These are phyloP conservation scores for Meteorus cinctellus DNA, from an alignment of 2,888 invertebrate species.

Conservation along the genomic window DNA sequence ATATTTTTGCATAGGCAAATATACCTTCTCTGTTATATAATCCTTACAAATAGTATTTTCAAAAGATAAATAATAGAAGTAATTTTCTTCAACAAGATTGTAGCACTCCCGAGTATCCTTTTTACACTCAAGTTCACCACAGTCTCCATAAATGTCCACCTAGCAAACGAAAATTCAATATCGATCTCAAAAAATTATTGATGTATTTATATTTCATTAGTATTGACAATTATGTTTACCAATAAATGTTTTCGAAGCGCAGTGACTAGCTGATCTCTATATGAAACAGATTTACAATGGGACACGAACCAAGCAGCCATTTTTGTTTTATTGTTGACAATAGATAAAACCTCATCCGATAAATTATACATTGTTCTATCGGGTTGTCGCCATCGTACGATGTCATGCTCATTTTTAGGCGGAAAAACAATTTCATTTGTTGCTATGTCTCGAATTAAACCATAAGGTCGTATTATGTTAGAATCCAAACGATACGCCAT, in stretches of 20 bases:
- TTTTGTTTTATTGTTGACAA: constrained; percentile 61
- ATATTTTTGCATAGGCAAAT: constrained; percentile 75
- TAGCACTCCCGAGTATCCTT: constrained; percentile 62
- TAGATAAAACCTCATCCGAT: not conserved
- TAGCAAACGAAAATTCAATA: not conserved
- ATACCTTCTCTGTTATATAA: constrained; percentile 79
- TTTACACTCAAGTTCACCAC: constrained; percentile 50
- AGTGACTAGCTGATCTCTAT: constrained; percentile 67
- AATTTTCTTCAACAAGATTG: constrained; percentile 74
- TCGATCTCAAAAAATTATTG: not conserved
- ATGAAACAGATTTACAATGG: constrained; percentile 68
- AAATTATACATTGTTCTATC: not conserved
- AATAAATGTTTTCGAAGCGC: constrained; percentile 74
- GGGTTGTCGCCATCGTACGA: constrained; percentile 16
- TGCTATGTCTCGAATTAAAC: constrained; percentile 18
- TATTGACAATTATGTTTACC: constrained; percentile 66
- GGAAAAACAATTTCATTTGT: constrained; percentile 35
- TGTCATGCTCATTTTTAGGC: constrained; percentile 13
- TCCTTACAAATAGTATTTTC: constrained; percentile 81
- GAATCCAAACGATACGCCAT: constrained; percentile 45
- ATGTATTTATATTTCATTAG: not conserved
- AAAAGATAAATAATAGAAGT: constrained; percentile 81
- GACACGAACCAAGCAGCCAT: constrained; percentile 72
- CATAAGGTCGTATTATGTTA: constrained; percentile 37
- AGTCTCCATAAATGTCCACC: constrained; percentile 74